Base-by-base conservation (phyloP, 2,797 vertebrate genomes). In the Otus scops region DNA sequence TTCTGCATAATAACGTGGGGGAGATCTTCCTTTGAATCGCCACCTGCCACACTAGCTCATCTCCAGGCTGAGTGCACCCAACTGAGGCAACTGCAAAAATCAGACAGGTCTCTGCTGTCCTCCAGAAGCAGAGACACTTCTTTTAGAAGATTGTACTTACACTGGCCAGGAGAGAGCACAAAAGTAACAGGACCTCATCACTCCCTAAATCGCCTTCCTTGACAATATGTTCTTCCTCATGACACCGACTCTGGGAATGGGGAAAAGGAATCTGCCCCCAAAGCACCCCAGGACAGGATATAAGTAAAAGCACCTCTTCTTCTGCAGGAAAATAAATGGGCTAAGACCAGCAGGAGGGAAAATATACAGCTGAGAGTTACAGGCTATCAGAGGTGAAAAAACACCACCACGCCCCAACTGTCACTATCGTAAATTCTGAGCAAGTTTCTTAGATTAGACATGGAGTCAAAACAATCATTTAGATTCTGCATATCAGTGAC, bases 391-490 rank as follows among this genome's bases (percentile, higher is more conserved):
- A 80, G 5, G 48, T 54, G 47, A 81, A 47, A 83, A 91, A 84
- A 39, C 20, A 83, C 0, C 3, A 38, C 50, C 2, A 3, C 1
- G 3, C 18, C 17, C 7, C 56, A 64, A 53, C 23, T 36, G 5
- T 36, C 78, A 47, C 39, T 45, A 54, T 23, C 8, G 60, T 32
- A 41, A 73, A 36, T 68, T 75, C 38, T 85, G 50, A 82, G 32
- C 5, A 79, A 76, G 41, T 68, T 89, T 91, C 63, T 82, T 69
- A 56, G 20, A 32, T 69, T 43, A 83, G 50, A 79, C 21, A 48
- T 15, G 18, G 24, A 85, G 17, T 57, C 23, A 48, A 78, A 96
- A n/a, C 38, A 79, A 65, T n/a, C 7, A 50, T 34, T 53, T 56
- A 45, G 32, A 78, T 78, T 85, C 57, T 8, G 3, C 28, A 50